Base-by-base conservation (phyloP, 2,113 vertebrate species). In the Struthio camelus region DNA sequence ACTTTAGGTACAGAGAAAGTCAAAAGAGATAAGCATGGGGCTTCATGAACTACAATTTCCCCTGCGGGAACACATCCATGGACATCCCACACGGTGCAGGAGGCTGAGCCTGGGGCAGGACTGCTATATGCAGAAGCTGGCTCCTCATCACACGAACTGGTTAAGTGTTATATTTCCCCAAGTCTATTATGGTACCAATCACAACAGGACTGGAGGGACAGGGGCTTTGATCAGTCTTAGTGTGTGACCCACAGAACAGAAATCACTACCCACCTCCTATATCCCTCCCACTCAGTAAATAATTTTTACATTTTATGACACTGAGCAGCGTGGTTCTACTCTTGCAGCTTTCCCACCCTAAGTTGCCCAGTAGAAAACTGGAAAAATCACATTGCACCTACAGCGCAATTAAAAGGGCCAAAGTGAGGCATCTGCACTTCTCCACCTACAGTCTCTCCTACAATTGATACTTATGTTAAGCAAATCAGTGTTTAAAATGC, bases 91-190 rank as follows among this genome's bases (percentile, higher is more conserved):
- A 1, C 19, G 81, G 10, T 9, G 40, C 7, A 40, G 27, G 62
- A 56, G 2, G 28, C 8, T 48, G n/a, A 75, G 8, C 22, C 62
- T 80, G 42, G 19, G 58, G 23, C 1, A 30, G 23, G 56, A 9
- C 56, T 24, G 34, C 18, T 65, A 24, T 3, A 18, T 9, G 65
- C 14, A 10, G 28, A 80, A 72, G 40, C 7, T 4, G 36, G 19
- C 36, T 10, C 16, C 24, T 38, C 5, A 0, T 15, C n/a, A 8
- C 8, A 5, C 28, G 72, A 13, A 7, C 5, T 11, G 9, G 10
- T 14, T 34, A 18, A 34, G 9, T 40, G 3, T 2, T 9, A 2
- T 11, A 22, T 75, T 89, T 36, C 15, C 7, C 12, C 25, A 51
- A 3, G 25, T 36, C 30, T 73, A 9, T 67, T 58, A 19, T 51